Base-by-base conservation (phyloP, 2,888 invertebrate genomes). In the Diadegma fenestrale region DNA sequence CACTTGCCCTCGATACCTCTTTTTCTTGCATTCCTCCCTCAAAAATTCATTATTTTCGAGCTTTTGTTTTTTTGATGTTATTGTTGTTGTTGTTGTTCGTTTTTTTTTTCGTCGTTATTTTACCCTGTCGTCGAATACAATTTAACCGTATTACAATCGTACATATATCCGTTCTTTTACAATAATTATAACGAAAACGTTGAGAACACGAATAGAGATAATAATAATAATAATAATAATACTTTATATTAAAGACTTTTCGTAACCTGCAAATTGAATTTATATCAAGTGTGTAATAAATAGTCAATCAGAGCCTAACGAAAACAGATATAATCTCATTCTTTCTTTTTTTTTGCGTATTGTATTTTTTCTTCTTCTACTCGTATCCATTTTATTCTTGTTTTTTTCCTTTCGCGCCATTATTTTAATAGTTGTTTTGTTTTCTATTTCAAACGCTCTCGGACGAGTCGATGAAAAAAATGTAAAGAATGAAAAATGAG, bases 51-150 rank as follows among this genome's bases (percentile, higher is more conserved):
- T 66, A 76, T 73, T 75, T 58, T 63, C 48, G 61, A 61, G 51
- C 41, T n/a, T 64, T 48, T n/a, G n/a, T 14, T 61, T 87, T 69
- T 54, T 61, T 75, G 12, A 26, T 45, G 19, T 68, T 43, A 43
- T 88, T 87, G 83, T 87, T 87, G 84, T 87, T 45, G 19, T 68
- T 22, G 54, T 88, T 87, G 83, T 87, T 87, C 83, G 37, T 37
- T 87, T 89, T 87, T 87, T 89, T 87, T 84, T 86, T 58, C 58
- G 58, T 58, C 58, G 26, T 26, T 85, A 87, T 90, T 92, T 37
- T 94, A 93, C 94, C 94, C 94, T 94, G 94, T 94, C 91, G 88
- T 92, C 90, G 90, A 93, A 92, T 93, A 92, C 89, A 92, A 92
- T 92, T 91, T 90, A 90, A 91, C 88, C 88, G 88, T 89, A 90